phyloP scores from a whole-genome alignment of 2,888 invertebrate genomes.

The Noctua janthina region DNA sequence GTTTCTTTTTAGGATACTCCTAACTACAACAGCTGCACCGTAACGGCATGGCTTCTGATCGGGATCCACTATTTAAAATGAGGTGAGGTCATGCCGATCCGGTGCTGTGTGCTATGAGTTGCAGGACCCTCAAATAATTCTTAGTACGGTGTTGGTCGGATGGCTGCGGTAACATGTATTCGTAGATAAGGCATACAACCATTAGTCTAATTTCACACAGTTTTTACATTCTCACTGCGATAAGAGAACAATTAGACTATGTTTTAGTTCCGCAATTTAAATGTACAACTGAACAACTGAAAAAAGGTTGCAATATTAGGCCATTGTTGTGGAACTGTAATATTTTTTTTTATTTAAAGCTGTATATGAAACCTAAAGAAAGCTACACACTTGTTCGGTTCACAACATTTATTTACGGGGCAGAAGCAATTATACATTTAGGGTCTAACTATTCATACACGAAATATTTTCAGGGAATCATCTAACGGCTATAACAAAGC shows the following conservation, averaged over 20 bases:
- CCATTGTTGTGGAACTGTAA: background rate
- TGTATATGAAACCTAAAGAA: background rate
- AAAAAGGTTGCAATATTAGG: background rate
- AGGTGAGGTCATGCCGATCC: background rate
- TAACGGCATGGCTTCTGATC: background rate
- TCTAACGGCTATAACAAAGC: too few species aligned
- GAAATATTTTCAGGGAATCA: too few species aligned
- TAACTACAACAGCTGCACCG: background rate
- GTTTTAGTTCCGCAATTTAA: conserved; percentile 7
- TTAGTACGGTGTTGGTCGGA: background rate
- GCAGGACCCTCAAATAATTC: background rate
- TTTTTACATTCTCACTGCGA: conserved; percentile 20
- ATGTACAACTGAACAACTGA: background rate
- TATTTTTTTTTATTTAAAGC: background rate
- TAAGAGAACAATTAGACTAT: conserved; percentile 20
- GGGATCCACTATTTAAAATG: background rate
- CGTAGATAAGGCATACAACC: conserved; percentile 18
- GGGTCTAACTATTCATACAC: too few species aligned
- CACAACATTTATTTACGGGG: background rate
- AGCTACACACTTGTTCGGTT: background rate
- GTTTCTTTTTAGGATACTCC: background rate
- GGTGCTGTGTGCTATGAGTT: background rate
- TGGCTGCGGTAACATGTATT: background rate
- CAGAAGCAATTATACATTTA: background rate
- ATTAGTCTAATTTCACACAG: conserved; percentile 10